phyloP scores from a whole-genome alignment of 1,140 invertebrate species.

The Ceratina calcarata region DNA sequence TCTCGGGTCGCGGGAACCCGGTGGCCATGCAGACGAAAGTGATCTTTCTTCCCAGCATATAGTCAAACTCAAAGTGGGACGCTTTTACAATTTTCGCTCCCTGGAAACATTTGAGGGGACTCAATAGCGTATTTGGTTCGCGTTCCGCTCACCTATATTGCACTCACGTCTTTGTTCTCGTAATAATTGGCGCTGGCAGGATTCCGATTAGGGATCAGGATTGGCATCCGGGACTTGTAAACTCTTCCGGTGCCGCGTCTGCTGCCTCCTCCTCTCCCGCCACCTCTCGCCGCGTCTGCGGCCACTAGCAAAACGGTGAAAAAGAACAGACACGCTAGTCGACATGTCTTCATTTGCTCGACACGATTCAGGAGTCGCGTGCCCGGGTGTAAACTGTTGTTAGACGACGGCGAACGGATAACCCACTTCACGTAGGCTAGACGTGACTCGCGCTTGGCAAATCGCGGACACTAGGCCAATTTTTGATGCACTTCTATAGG shows the following conservation, averaged over 20 bases:
- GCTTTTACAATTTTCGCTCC: slow-evolving; percentile 94
- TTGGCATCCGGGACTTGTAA: slow-evolving; percentile 81
- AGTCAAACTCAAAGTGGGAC: slow-evolving; percentile 96
- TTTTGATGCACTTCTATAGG: too few species aligned
- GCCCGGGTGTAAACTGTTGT: not conserved
- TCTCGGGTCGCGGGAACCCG: slow-evolving; percentile 91
- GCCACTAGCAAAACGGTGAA: slow-evolving; percentile 64
- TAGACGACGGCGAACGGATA: not conserved
- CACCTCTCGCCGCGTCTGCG: slow-evolving; percentile 75
- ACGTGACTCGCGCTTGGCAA: not conserved
- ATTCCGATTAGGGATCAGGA: slow-evolving; percentile 84
- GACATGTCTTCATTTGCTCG: slow-evolving; percentile 72
- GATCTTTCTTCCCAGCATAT: slow-evolving; percentile 95
- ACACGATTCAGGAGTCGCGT: not conserved
- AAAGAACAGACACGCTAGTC: slow-evolving; percentile 67
- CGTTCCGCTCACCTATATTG: too few species aligned
- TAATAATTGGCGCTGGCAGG: slow-evolving; percentile 86
- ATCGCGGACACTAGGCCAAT: not conserved
- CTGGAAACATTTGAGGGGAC: slow-evolving; percentile 78
- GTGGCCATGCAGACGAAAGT: slow-evolving; percentile 93
- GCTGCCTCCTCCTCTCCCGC: slow-evolving; percentile 70
- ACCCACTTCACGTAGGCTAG: not conserved
- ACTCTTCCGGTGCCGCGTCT: slow-evolving; percentile 77
- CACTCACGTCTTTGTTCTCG: slow-evolving; percentile 87
- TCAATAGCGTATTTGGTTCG: not conserved